Percentiles rank a stretch among this genome's conserved stretches.
phyloP scores from a whole-genome alignment of 2,888 invertebrate species.

The Allolobophora icterica region DNA sequence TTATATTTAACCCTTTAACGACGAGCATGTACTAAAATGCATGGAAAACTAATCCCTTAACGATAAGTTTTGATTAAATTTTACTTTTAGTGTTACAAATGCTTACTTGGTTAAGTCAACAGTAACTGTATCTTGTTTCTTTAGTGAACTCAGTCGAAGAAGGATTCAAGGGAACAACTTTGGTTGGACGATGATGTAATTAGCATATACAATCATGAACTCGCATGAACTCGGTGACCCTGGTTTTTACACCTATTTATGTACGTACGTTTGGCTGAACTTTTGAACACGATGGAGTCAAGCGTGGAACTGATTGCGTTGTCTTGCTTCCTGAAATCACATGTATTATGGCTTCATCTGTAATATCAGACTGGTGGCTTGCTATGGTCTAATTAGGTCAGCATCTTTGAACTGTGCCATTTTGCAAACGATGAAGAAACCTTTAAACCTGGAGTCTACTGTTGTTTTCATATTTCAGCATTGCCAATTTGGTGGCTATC shows the following conservation, averaged over 20 bases:
- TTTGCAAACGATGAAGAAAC: background rate
- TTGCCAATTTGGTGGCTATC: background rate
- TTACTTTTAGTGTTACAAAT: background rate
- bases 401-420: background rate
- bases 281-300: background rate
- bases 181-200: constrained; percentile 40
- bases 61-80: too few species aligned
- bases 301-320: background rate
- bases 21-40: too few species aligned
- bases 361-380: background rate
- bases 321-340: background rate
- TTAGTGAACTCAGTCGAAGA: constrained; percentile 58
- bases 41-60: too few species aligned
- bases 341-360: background rate
- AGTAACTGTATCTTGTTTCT: constrained; percentile 44
- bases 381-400: background rate
- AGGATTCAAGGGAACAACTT: constrained; percentile 64
- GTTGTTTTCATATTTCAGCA: constrained; percentile 7
- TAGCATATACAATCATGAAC: background rate
- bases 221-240: background rate
- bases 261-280: background rate
- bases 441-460: background rate
- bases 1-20: too few species aligned
- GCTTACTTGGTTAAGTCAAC: too few species aligned
- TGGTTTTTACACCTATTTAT: background rate